Conservation (phyloP, 2,888 invertebrate species). For the Pandemis corylana region DNA sequence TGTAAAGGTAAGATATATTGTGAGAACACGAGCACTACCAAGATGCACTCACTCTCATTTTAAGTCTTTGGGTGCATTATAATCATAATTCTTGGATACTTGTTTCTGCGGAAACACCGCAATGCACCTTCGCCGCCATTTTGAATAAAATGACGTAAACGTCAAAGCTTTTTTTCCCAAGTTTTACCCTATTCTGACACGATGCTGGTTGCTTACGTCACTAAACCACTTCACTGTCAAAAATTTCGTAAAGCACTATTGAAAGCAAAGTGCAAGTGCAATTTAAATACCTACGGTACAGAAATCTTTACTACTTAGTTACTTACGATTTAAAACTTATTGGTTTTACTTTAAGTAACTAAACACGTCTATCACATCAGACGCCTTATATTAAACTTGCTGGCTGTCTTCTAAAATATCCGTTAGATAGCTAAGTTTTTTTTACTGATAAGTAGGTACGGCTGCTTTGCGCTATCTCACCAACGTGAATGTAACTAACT, state of each 20-base stretch:
- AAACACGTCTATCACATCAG: constrained; percentile 9
- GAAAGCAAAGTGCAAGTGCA: background rate
- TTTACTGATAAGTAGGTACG: background rate
- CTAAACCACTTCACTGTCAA: constrained; percentile 21
- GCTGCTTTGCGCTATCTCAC: background rate
- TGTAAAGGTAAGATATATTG: constrained; percentile 57
- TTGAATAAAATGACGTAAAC: constrained; percentile 55
- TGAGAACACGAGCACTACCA: constrained; percentile 65
- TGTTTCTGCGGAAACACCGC: constrained; percentile 83
- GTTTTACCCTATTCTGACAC: background rate
- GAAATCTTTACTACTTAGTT: background rate
- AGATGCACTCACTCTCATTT: constrained; percentile 72
- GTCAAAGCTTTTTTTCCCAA: constrained; percentile 6
- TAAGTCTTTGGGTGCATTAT: constrained; percentile 65
- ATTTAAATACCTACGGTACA: no score
- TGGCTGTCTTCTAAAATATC: background rate
- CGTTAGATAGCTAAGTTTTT: constrained; percentile 3
- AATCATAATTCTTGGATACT: constrained; percentile 74
- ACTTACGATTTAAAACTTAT: background rate
- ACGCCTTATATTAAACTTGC: constrained; percentile 4
- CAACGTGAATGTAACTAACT: background rate
- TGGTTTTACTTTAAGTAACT: background rate
- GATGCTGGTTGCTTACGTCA: background rate
- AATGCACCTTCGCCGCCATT: constrained; percentile 81
- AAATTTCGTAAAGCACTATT: constrained; percentile 15